These are phyloP conservation scores for Holotrichia oblita DNA, from an alignment of 1,140 invertebrate species.

Conservation along the genomic window DNA sequence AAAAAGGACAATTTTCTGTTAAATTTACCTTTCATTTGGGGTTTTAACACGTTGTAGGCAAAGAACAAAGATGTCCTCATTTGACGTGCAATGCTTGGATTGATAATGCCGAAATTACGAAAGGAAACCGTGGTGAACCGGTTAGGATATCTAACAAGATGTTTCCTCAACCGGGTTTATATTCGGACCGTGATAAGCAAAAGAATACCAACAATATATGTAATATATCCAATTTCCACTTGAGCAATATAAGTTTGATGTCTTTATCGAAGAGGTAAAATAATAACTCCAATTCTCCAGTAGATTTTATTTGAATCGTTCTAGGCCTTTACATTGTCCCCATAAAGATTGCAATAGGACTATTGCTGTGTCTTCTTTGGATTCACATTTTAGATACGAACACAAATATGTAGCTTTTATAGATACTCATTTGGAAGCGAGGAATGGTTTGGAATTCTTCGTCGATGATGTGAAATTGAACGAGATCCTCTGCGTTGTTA, in stretches of 20 bases:
- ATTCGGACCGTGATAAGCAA: not conserved
- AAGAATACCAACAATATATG: not conserved
- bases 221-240: not conserved
- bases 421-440: constrained; percentile 61
- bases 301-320: constrained; percentile 26
- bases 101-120: not conserved
- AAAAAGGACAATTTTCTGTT: constrained; percentile 14
- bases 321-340: constrained; percentile 54
- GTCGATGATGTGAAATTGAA: constrained; percentile 48
- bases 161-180: constrained; percentile 31
- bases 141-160: constrained; percentile 30
- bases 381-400: constrained; percentile 55
- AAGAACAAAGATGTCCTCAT: constrained; percentile 35
- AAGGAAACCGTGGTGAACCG: not conserved
- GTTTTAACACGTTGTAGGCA: not conserved
- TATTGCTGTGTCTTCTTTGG: constrained; percentile 51
- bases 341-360: constrained; percentile 52
- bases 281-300: not conserved
- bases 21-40: not conserved
- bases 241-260: constrained; percentile 21
- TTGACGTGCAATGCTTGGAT: constrained; percentile 40
- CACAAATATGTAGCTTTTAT: constrained; percentile 54
- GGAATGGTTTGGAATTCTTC: constrained; percentile 59
- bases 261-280: constrained; percentile 29
- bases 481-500: constrained; percentile 47